Evolutionary conservation across 2,113 vertebrate genomes (phyloP), one percentile per base, ranked within the genome.

Genomic region (Noturus placidus): DNA sequence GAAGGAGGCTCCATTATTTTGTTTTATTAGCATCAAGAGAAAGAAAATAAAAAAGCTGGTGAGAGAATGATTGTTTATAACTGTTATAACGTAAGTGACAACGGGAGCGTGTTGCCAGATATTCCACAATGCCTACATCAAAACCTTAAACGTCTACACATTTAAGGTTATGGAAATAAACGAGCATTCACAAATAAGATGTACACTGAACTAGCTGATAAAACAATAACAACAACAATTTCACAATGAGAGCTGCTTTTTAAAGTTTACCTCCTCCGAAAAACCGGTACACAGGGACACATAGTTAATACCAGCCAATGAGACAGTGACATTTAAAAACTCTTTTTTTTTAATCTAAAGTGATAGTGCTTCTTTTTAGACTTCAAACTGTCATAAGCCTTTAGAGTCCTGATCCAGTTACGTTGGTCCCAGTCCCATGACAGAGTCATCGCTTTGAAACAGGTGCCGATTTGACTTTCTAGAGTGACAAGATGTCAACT

Each of bases 391-490:
- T 80, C 46, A 5, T 33, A 67, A 56, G 85, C 27, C 46, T 79
- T 63, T 6, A 79, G 59, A 79, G 85, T 50, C 57, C n/a, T 65
- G 42, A 69, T 86, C 42, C 63, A 80, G 50, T 86, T 86, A 86
- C 38, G 52, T 4, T 91, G 89, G 92, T 92, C 92, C 91, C 92
- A 86, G 90, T 92, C 92, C 90, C 92, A 92, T 92, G 93, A 94
- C 94, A 94, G 92, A 93, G 88, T 79, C 87, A 92, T 85, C 90
- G 91, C 92, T 92, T 89, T 92, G 91, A 95, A 93, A 93, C 93
- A 94, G 93, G 92, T 93, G 93, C 93, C 93, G 91, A 88, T 92
- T 91, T 94, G 94, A 95, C 93, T 91, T 93, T 93, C 93, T 92
- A 93, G 85, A 93, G 92, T 93, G 93, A 94, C 94, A 94, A 92